Conservation (phyloP, 2,113 vertebrate genomes). For the Oryctolagus cuniculus region DNA sequence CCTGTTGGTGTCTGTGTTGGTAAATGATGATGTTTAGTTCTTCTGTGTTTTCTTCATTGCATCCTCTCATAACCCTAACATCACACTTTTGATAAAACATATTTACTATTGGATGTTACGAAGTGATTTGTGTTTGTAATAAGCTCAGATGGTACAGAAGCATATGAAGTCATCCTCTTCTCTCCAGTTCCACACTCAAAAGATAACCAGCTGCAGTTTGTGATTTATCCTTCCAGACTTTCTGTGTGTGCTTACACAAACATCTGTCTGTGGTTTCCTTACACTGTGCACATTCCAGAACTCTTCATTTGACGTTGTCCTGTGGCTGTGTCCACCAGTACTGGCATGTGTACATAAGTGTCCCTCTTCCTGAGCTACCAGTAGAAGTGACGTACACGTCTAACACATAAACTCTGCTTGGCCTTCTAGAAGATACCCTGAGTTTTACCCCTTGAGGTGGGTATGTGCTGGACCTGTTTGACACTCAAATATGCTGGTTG, state of each 20-base stretch:
- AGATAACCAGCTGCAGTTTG: background rate
- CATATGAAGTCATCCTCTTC: background rate
- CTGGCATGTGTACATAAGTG: background rate
- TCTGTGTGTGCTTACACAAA: background rate
- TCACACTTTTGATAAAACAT: background rate
- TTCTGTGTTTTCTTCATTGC: background rate
- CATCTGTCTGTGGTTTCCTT: background rate
- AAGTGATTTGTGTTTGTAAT: background rate
- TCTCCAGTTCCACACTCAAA: background rate
- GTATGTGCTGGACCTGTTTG: background rate
- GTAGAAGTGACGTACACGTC: no score
- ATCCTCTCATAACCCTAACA: background rate
- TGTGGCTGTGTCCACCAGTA: no score
- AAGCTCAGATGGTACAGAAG: background rate
- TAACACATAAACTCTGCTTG: no score
- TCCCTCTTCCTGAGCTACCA: background rate
- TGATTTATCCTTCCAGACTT: background rate
- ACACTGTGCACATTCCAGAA: fast-evolving
- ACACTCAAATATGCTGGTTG: background rate
- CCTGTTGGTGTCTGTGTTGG: background rate
- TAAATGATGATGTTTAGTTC: background rate
- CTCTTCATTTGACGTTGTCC: background rate
- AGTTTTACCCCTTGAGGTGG: background rate
- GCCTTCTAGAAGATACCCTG: no score
- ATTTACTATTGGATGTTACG: background rate